Percentiles rank a stretch among this genome's conserved stretches.
Conservation (phyloP, 1,140 invertebrate species). For the Spodoptera frugiperda region DNA sequence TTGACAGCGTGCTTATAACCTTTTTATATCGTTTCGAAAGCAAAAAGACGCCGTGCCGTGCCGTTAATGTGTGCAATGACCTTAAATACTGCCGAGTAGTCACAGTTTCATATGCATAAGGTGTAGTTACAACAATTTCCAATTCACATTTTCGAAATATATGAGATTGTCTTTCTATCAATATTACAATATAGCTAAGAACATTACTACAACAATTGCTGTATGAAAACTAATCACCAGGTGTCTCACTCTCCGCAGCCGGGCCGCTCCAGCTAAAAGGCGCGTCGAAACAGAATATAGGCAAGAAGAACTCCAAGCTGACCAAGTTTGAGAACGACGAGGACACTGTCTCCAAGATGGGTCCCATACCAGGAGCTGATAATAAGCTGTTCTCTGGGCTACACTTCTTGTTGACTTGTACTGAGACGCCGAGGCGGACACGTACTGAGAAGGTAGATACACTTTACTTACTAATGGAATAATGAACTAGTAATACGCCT, state of each 20-base stretch:
- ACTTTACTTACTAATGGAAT: no score
- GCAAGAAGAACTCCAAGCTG: conserved; percentile 83
- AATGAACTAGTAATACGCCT: no score
- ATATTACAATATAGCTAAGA: not conserved
- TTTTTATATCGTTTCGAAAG: no score
- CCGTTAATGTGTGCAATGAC: no score
- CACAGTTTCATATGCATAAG: no score
- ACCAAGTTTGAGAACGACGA: conserved; percentile 82
- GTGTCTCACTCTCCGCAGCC: conserved; percentile 60
- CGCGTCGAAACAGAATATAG: conserved; percentile 78
- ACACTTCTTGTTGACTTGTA: conserved; percentile 87
- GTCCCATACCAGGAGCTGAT: conserved; percentile 84
- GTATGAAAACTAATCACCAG: not conserved
- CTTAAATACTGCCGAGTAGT: no score
- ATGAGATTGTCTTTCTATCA: no score
- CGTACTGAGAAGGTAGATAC: conserved; percentile 33
- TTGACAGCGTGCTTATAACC: no score
- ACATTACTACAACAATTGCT: not conserved
- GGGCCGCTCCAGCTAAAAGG: conserved; percentile 81
- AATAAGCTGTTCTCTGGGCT: conserved; percentile 85
- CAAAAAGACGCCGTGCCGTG: no score
- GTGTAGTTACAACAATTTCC: no score
- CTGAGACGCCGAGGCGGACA: conserved; percentile 69
- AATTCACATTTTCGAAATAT: no score
- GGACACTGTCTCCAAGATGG: conserved; percentile 79